Base-by-base conservation (phyloP, 1,140 invertebrate species). In the Heliconius nattereri region DNA sequence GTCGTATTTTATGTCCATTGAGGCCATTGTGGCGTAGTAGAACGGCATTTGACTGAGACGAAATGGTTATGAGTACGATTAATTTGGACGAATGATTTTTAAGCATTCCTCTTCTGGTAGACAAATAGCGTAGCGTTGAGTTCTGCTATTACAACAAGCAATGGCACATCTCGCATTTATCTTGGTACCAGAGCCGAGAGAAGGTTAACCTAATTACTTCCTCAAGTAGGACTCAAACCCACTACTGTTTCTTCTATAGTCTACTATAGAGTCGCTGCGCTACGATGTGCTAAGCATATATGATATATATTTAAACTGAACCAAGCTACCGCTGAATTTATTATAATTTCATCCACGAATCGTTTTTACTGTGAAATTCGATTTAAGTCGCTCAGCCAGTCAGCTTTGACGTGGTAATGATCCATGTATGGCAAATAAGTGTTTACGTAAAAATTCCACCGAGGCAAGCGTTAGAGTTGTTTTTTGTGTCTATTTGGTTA, bases 381-480 rank as follows among this genome's bases (percentile, higher is more conserved):
- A 66, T 66, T 26, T 66, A 66, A 66, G 23, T 66, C 23, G 60
- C 9, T 57, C 20, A 23, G 19, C 19, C 49, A 19, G 49, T 20
- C 49, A 66, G 60, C 60, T 66, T 66, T 66, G 75, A 70, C 45
- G 75, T 76, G 75, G 75, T 76, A 76, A 76, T 76, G 60, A 66
- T 23, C 75, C 57, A 70, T 76, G 75, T 45, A 26, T 66, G 35
- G 13, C 74, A 37, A 32, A 75, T 20, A 20, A 23, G 29, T 71
- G 60, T 76, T 76, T 71, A 66, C 76, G 49, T 78, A 73, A 73
- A 72, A 72, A 78, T 78, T 78, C 49, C 23, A 60, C 49, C 29
- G 37, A 49, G 45, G n/a, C 40, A 26, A 72, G 7, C 71, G 29
- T 78, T 76, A 66, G 75, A 76, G 60, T 52, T 70, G 9, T 60